Evolutionary conservation across 1,140 invertebrate species (phyloP), one percentile per base, ranked within the genome.

Genomic region (Pseudomyrmex dendroicus): DNA sequence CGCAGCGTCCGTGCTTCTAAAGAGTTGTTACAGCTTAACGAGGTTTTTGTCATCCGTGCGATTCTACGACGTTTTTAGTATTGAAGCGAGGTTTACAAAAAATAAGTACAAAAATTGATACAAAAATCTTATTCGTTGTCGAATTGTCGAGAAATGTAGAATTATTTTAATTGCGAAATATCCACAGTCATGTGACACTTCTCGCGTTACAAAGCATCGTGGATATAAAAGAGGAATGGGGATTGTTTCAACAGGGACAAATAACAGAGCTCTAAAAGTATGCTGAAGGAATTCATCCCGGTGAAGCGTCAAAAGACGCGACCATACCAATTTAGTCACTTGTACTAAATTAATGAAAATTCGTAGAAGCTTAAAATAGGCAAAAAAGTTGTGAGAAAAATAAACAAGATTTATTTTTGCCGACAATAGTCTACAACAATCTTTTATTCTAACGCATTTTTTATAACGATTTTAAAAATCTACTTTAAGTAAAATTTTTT

Each of bases 291-390:
- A 88, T 88, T 56, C 56, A 62, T 68, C 54, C 82, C 82, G 70
- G 82, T 64, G 63, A 62, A 84, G 57, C 86, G 85, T 87, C 85
- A 88, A 87, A 88, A 87, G 87, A 88, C 67, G 72, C 86, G 73
- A 86, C 87, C 86, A 85, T 85, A 73, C 77, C 86, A 64, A 83
- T 85, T 83, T 82, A 85, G 77, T 74, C 72, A 56, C 63, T 85
- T 61, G 86, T 82, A 77, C 66, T 56, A 87, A 88, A 88, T 85
- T 88, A 87, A 87, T 87, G 87, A 87, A 88, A 88, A 88, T 85
- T 72, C 77, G 52, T 59, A 73, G 62, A 12, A 66, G 52, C 63
- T 50, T n/a, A 74, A 61, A 82, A 44, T 68, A 61, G 48, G 20
- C 12, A 15, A 48, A 22, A 35, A 50, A 61, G 17, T 35, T 35